These are phyloP conservation scores for Masticophis lateralis DNA, from an alignment of 2,797 vertebrate genomes.

Conservation along the genomic window DNA sequence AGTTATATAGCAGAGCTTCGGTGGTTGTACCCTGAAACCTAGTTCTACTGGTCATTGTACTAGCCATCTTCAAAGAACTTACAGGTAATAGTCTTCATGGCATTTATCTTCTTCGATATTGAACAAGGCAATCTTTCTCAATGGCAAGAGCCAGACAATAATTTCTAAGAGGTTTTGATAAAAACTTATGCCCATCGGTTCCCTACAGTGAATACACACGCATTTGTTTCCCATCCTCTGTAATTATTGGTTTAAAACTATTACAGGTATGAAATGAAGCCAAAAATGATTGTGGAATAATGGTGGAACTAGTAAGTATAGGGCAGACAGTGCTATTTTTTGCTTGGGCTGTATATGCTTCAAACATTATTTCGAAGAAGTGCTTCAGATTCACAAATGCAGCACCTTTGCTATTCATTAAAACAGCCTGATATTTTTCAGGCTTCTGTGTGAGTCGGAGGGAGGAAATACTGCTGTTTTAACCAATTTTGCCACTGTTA, in stretches of 20 bases:
- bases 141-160: not conserved
- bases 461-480: not conserved
- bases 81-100: not conserved
- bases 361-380: not conserved
- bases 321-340: not conserved
- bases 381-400: not conserved
- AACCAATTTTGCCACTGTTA: not conserved
- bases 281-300: not conserved
- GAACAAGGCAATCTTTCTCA: not conserved
- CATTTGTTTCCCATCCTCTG: not conserved
- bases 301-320: not conserved
- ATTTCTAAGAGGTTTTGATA: not conserved
- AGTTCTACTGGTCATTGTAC: constrained; percentile 1
- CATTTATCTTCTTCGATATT: not conserved
- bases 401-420: not conserved
- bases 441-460: not conserved
- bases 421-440: not conserved
- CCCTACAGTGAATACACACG: not conserved
- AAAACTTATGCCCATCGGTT: not conserved
- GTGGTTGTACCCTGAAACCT: constrained; percentile 4
- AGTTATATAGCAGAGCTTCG: constrained; percentile 40
- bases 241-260: not conserved
- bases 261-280: not conserved
- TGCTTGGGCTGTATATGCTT: not conserved
- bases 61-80: constrained; percentile 10